phyloP scores from a whole-genome alignment of 2,797 vertebrate species.

The Limosa lapponica region DNA sequence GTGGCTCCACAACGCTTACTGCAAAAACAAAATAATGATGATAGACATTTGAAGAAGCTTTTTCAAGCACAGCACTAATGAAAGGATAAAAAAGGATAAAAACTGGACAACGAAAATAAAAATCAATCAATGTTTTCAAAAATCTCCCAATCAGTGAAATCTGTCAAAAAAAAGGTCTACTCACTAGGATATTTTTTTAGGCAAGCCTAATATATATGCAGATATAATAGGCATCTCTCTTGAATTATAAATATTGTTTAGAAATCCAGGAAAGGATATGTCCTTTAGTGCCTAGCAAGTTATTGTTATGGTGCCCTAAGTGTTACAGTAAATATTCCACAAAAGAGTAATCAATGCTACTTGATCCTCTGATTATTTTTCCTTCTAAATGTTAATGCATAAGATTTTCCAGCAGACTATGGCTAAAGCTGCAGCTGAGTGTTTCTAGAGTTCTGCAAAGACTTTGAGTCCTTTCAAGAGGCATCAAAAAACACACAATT shows the following conservation, averaged over 20 bases:
- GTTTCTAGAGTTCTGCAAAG: background rate
- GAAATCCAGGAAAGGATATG: background rate
- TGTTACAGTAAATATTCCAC: background rate
- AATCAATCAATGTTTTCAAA: background rate
- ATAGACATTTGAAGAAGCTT: background rate
- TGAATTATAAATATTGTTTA: background rate
- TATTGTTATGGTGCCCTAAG: background rate
- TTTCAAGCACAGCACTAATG: background rate
- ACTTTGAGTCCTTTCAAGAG: background rate
- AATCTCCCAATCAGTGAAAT: background rate
- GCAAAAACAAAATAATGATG: background rate
- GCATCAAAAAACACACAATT: background rate
- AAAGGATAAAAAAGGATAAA: background rate
- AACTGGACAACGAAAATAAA: background rate
- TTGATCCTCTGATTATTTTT: conserved; percentile 1
- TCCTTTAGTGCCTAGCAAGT: background rate
- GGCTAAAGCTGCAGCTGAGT: background rate
- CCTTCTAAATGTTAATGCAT: background rate
- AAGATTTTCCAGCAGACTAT: background rate
- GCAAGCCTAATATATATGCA: background rate
- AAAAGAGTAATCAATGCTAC: background rate
- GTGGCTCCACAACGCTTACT: background rate
- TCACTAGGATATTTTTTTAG: background rate
- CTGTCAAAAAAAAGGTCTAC: background rate
- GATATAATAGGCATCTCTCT: background rate